Evolutionary conservation across 92 coral and sea anemone species (phyloP).

Genomic region (Porites divaricata): DNA sequence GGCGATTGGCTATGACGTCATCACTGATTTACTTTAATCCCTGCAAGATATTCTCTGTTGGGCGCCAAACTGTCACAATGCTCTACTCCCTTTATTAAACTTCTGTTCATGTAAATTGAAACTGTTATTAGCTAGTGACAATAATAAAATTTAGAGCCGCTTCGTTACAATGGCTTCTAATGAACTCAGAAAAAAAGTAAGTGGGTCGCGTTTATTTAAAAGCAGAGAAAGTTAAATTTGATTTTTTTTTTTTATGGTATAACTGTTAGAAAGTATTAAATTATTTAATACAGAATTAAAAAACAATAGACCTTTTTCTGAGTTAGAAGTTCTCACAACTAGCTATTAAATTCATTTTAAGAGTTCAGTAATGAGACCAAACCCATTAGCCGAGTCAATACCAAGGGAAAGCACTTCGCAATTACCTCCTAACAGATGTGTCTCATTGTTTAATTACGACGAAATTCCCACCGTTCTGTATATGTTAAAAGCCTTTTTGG

Average conservation of each 20-base stretch:
- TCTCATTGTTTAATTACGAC: conserved; percentile 4
- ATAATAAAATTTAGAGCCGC: neutral
- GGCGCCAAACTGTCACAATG: neutral
- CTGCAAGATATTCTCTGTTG: neutral
- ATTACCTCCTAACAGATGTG: conserved; percentile 19
- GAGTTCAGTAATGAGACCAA: conserved; percentile 13
- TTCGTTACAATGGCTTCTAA: neutral
- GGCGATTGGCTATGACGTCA: neutral
- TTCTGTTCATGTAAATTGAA: neutral
- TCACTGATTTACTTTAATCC: neutral
- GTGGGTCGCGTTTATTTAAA: neutral
- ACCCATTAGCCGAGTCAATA: conserved; percentile 21
- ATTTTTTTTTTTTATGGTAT: too few relatives aligned
- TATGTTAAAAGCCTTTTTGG: neutral
- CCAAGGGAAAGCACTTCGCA: conserved; percentile 1
- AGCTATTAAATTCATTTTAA: conserved; percentile 13
- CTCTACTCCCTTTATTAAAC: neutral
- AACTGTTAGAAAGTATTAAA: neutral
- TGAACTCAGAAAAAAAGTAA: neutral
- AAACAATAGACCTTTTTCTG: neutral
- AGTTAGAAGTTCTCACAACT: neutral
- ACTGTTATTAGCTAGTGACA: neutral
- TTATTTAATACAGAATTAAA: conserved; percentile 4
- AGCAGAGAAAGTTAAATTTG: neutral
- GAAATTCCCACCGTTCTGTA: conserved; percentile 1